phyloP scores from a whole-genome alignment of 2,888 invertebrate species.

The Cacoxenus indagator region DNA sequence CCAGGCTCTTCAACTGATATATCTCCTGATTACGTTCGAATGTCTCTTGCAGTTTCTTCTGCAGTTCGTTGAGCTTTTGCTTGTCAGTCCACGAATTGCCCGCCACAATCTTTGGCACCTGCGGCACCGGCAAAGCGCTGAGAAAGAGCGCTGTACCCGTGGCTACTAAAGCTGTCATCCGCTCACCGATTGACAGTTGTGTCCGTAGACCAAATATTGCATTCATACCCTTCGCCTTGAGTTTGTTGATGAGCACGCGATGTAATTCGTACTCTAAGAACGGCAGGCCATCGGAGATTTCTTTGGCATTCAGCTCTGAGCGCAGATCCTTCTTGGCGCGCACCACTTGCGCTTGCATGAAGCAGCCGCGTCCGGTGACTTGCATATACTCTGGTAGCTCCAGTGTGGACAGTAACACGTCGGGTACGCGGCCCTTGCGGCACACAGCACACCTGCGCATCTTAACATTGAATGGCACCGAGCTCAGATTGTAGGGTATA shows the following conservation, averaged over 20 bases:
- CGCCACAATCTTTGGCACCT: conserved; percentile 79
- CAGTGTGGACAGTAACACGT: conserved; percentile 90
- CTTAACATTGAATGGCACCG: conserved; percentile 81
- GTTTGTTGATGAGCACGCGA: conserved; percentile 88
- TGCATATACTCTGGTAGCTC: conserved; percentile 84
- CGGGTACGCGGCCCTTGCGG: conserved; percentile 87
- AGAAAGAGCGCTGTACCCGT: conserved; percentile 89
- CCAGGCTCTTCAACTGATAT: conserved; percentile 75
- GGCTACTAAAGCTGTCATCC: conserved; percentile 88
- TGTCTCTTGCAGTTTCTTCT: conserved; percentile 79
- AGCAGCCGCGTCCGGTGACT: conserved; percentile 77
- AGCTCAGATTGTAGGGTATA: conserved; percentile 84
- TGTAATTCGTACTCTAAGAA: conserved; percentile 97
- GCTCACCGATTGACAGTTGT: conserved; percentile 87
- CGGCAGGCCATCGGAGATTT: conserved; percentile 94
- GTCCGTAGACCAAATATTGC: conserved; percentile 89
- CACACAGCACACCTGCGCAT: conserved; percentile 82
- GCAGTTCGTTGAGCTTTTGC: conserved; percentile 77
- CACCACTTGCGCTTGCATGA: conserved; percentile 82
- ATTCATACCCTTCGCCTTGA: conserved; percentile 95
- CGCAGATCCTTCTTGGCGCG: conserved; percentile 83
- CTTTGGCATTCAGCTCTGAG: conserved; percentile 89
- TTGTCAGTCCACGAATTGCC: conserved; percentile 77
- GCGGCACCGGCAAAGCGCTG: conserved; percentile 82
- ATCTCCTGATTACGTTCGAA: conserved; percentile 81